Evolutionary conservation across 2,797 vertebrate species (phyloP).

Genomic region (Syncerus caffer): DNA sequence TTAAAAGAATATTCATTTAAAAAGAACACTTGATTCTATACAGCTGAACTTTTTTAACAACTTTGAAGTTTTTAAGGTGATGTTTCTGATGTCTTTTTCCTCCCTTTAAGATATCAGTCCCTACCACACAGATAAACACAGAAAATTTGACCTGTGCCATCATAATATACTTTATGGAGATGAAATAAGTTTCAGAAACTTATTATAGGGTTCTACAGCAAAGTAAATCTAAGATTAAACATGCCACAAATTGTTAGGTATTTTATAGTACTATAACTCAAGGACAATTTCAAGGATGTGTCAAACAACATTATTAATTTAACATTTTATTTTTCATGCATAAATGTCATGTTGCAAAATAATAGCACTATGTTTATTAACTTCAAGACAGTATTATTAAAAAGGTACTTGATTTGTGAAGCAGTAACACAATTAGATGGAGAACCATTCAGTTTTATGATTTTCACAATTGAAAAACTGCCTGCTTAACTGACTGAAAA

Average conservation of each 20-base stretch:
- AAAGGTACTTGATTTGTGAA: constrained; percentile 67
- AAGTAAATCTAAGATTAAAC: constrained; percentile 50
- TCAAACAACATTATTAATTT: constrained; percentile 68
- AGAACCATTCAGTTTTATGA: constrained; percentile 48
- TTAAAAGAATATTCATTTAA: neutral
- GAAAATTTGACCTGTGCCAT: neutral
- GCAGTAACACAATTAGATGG: constrained; percentile 42
- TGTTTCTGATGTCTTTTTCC: neutral
- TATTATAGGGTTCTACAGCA: constrained; percentile 1
- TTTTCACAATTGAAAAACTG: constrained; percentile 45
- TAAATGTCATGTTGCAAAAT: constrained; percentile 61
- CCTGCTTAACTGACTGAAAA: neutral
- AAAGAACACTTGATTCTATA: neutral
- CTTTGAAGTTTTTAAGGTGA: constrained; percentile 8
- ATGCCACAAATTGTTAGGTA: constrained; percentile 48
- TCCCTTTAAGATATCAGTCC: neutral
- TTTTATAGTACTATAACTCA: constrained; percentile 58
- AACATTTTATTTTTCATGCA: constrained; percentile 63
- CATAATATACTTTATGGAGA: neutral
- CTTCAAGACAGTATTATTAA: constrained; percentile 63
- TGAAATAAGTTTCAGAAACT: constrained; percentile 40
- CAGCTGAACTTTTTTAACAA: neutral
- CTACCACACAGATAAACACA: constrained; percentile 20
- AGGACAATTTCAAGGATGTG: constrained; percentile 58
- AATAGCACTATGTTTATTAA: constrained; percentile 59